These are phyloP conservation scores for Ovis canadensis DNA, from an alignment of 2,113 vertebrate species.

Conservation along the genomic window DNA sequence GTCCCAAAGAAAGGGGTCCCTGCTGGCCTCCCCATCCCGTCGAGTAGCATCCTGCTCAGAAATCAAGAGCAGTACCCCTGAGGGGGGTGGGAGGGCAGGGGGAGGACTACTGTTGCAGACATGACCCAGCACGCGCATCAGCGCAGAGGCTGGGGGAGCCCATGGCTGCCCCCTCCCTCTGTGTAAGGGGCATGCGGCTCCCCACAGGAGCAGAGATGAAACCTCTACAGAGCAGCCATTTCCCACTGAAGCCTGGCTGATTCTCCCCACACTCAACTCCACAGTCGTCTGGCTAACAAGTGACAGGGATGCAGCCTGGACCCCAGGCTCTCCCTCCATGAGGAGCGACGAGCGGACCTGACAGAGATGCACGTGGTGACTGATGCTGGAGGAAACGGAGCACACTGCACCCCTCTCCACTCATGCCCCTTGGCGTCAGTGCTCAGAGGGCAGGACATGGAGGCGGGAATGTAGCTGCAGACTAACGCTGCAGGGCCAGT, in stretches of 20 bases:
- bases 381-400: neutral
- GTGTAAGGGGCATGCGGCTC: neutral
- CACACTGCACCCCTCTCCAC: neutral
- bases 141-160: neutral
- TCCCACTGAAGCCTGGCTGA: neutral
- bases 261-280: neutral
- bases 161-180: neutral
- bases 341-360: fast-evolving
- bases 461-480: neutral
- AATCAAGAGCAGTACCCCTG: neutral
- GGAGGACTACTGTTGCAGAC: neutral
- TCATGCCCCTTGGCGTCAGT: neutral
- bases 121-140: neutral
- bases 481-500: neutral
- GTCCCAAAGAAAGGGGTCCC: neutral
- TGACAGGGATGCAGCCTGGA: neutral
- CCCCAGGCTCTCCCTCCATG: neutral
- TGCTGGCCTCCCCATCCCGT: neutral
- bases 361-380: neutral
- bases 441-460: neutral
- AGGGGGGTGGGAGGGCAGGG: neutral
- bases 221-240: neutral
- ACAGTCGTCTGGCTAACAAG: neutral
- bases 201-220: neutral
- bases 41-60: neutral